phyloP scores from a whole-genome alignment of 2,888 invertebrate species.

The Acronicta psi region DNA sequence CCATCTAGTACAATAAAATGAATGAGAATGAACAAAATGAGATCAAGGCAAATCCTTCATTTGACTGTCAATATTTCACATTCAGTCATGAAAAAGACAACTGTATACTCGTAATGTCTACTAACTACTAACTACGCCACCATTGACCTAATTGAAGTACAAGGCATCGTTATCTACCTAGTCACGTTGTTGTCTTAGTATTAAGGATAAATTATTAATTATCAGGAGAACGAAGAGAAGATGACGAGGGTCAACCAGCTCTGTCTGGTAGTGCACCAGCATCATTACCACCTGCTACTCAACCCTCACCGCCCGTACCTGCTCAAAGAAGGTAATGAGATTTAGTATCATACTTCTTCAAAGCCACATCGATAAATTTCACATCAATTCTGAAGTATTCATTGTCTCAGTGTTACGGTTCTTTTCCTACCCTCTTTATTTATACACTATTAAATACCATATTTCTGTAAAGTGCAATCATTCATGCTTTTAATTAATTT shows the following conservation, averaged over 20 bases:
- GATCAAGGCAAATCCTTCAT: too few species aligned
- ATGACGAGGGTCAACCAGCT: slow-evolving; percentile 71
- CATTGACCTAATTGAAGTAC: too few species aligned
- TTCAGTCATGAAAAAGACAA: too few species aligned
- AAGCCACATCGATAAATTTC: too few species aligned
- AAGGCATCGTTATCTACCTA: too few species aligned
- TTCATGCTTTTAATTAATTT: slow-evolving; percentile 3
- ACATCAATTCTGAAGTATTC: too few species aligned
- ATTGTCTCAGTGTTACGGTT: slow-evolving; percentile 10
- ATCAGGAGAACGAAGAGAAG: slow-evolving; percentile 79
- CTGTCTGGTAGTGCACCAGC: slow-evolving; percentile 85
- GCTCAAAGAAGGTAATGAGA: slow-evolving; percentile 85
- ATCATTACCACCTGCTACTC: slow-evolving; percentile 77
- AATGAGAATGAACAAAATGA: too few species aligned
- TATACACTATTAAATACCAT: not conserved
- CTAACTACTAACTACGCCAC: too few species aligned
- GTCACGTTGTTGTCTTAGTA: not conserved
- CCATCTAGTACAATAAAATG: too few species aligned
- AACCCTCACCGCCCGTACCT: slow-evolving; percentile 82
- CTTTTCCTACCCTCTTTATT: not conserved
- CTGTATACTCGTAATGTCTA: too few species aligned
- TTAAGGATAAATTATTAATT: not conserved
- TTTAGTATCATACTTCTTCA: not conserved
- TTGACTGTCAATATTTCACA: too few species aligned
- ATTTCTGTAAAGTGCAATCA: not conserved